phyloP scores from a whole-genome alignment of 2,888 invertebrate genomes.

The Merodon equestris region DNA sequence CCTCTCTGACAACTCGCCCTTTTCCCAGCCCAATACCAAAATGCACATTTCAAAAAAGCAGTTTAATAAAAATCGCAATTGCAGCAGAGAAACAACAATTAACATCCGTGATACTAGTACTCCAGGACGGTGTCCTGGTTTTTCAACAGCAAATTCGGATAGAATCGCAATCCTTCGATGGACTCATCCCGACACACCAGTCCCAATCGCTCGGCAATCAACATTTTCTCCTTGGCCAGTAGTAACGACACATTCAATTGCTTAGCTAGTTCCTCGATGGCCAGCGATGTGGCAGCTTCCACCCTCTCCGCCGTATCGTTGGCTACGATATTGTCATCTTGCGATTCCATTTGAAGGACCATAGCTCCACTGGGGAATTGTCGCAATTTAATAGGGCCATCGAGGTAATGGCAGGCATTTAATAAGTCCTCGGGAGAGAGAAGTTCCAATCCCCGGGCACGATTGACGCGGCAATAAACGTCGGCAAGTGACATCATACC shows the following conservation, averaged over 20 bases:
- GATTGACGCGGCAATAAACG: slow-evolving; percentile 97
- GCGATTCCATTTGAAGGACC: slow-evolving; percentile 91
- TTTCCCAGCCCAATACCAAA: too few species aligned
- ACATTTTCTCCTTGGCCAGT: slow-evolving; percentile 92
- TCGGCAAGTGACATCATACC: slow-evolving; percentile 98
- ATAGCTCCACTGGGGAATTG: slow-evolving; percentile 97
- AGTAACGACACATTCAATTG: slow-evolving; percentile 91
- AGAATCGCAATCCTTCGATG: slow-evolving; percentile 96
- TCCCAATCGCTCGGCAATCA: slow-evolving; percentile 92
- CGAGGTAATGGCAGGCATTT: slow-evolving; percentile 88
- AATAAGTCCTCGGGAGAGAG: slow-evolving; percentile 98
- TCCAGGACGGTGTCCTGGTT: slow-evolving; percentile 47
- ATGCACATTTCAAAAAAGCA: too few species aligned
- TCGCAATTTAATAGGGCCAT: slow-evolving; percentile 87
- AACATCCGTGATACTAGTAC: slow-evolving; percentile 31
- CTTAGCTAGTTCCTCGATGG: slow-evolving; percentile 93
- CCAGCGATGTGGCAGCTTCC: slow-evolving; percentile 85
- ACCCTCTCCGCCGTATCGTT: slow-evolving; percentile 83
- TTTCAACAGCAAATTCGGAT: slow-evolving; percentile 90
- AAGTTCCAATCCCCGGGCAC: slow-evolving; percentile 96
- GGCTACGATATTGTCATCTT: slow-evolving; percentile 86
- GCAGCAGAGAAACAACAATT: slow-evolving; percentile 20
- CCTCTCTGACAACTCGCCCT: too few species aligned
- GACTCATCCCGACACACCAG: slow-evolving; percentile 96
- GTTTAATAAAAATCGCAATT: slow-evolving; percentile 31